Evolutionary conservation across 2,888 invertebrate species (phyloP).

Genomic region (Athripsodes cinereus): DNA sequence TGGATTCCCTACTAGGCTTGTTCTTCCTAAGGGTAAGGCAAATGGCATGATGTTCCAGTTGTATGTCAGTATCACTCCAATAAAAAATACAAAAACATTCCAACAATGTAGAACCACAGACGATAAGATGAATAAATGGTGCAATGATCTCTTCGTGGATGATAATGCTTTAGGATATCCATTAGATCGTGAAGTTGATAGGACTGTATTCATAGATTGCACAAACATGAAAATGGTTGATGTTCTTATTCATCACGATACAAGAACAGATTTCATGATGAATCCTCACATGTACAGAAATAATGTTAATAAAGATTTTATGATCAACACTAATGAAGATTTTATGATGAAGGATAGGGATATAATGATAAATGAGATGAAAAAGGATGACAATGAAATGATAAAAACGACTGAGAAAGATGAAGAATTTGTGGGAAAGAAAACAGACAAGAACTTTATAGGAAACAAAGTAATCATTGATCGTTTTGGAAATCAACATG

Average conservation of each 20-base stretch:
- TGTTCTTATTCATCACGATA: conserved; percentile 48
- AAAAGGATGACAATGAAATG: no score
- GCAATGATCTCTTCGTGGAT: conserved; percentile 35
- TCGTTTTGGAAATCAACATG: no score
- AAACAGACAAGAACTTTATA: no score
- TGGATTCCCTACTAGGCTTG: conserved; percentile 55
- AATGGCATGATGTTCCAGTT: conserved; percentile 59
- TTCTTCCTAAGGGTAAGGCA: conserved; percentile 58
- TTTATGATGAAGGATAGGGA: no score
- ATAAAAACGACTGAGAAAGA: no score
- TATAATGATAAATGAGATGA: no score
- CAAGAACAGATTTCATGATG: neutral
- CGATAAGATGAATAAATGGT: conserved; percentile 19
- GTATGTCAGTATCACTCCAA: conserved; percentile 53
- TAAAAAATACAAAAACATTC: conserved; percentile 36
- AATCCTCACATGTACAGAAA: neutral
- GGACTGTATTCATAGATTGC: conserved; percentile 38
- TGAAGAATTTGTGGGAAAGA: no score
- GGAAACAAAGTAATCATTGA: no score
- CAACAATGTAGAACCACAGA: conserved; percentile 49
- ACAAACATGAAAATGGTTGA: conserved; percentile 48
- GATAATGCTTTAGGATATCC: conserved; percentile 53
- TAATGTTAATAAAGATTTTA: neutral
- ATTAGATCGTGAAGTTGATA: conserved; percentile 46
- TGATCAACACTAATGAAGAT: neutral